These are phyloP conservation scores for Clarias batrachus DNA, from an alignment of 2,113 vertebrate genomes.

Conservation along the genomic window DNA sequence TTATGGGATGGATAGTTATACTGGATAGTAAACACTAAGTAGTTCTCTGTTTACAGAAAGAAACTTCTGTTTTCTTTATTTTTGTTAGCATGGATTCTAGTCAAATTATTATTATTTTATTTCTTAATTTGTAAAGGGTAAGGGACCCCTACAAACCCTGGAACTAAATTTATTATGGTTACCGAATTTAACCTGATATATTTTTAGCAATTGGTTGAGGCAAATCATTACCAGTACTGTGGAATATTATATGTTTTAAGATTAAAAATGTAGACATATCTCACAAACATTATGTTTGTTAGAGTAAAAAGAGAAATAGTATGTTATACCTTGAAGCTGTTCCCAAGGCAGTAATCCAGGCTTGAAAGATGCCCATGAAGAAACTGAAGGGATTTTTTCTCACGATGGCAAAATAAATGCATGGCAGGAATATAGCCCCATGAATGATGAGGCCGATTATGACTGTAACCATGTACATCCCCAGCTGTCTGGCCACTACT, in stretches of 20 bases:
- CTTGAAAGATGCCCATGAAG: conserved; percentile 97
- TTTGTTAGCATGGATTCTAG: background rate
- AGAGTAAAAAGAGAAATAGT: background rate
- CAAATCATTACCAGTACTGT: background rate
- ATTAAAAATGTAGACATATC: background rate
- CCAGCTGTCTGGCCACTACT: conserved; percentile 92
- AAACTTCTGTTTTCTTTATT: background rate
- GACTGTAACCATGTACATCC: conserved; percentile 99
- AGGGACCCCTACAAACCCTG: background rate
- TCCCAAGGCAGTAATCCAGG: conserved; percentile 97
- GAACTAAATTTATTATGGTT: background rate
- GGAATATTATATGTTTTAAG: background rate
- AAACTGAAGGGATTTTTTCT: conserved; percentile 97
- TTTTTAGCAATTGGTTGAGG: background rate
- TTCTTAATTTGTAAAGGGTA: background rate
- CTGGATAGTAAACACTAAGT: too few species aligned
- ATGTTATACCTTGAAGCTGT: conserved; percentile 92
- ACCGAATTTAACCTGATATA: background rate
- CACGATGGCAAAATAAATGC: conserved; percentile 92
- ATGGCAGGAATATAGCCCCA: conserved; percentile 92
- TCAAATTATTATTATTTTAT: background rate
- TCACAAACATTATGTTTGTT: background rate
- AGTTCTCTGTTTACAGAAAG: background rate
- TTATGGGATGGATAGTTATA: background rate
- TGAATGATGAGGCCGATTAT: conserved; percentile 96